Conservation (phyloP, 2,888 invertebrate species). For the Calephelis perditalis region DNA sequence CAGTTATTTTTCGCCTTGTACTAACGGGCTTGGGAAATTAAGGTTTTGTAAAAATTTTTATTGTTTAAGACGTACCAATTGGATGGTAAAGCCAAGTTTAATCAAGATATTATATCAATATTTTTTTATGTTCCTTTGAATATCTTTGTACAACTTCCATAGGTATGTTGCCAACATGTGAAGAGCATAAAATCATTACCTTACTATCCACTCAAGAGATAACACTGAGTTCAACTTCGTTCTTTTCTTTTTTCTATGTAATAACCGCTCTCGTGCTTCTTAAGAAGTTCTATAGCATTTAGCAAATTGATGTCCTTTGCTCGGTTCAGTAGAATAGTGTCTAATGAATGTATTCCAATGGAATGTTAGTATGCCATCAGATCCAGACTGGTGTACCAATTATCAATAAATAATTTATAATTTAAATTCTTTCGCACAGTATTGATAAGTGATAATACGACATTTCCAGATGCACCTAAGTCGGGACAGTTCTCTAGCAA, state of each 20-base stretch:
- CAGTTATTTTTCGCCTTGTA: too few species aligned
- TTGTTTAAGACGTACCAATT: too few species aligned
- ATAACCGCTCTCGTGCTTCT: too few species aligned
- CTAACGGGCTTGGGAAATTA: too few species aligned
- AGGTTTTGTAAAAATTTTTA: too few species aligned
- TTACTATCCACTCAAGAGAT: slow-evolving; percentile 32
- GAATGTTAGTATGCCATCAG: slow-evolving; percentile 27
- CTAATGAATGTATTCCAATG: slow-evolving; percentile 26
- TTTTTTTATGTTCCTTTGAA: slow-evolving; percentile 27
- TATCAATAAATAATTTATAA: slow-evolving; percentile 39
- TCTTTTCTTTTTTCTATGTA: too few species aligned
- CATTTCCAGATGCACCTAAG: too few species aligned
- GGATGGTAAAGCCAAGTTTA: too few species aligned
- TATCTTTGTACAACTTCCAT: slow-evolving; percentile 7
- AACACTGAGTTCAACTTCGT: slow-evolving; percentile 24
- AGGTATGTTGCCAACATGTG: slow-evolving; percentile 32
- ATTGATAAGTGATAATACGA: slow-evolving; percentile 22
- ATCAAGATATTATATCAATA: slow-evolving; percentile 17
- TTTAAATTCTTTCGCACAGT: slow-evolving; percentile 35
- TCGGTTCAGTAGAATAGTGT: slow-evolving; percentile 25
- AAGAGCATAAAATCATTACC: slow-evolving; percentile 30
- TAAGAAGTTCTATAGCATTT: too few species aligned
- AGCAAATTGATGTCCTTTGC: slow-evolving; percentile 17
- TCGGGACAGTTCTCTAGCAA: slow-evolving; percentile 20
- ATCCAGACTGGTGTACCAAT: slow-evolving; percentile 35